These are phyloP conservation scores for Ametastegia equiseti DNA, from an alignment of 2,888 invertebrate genomes.

Conservation along the genomic window DNA sequence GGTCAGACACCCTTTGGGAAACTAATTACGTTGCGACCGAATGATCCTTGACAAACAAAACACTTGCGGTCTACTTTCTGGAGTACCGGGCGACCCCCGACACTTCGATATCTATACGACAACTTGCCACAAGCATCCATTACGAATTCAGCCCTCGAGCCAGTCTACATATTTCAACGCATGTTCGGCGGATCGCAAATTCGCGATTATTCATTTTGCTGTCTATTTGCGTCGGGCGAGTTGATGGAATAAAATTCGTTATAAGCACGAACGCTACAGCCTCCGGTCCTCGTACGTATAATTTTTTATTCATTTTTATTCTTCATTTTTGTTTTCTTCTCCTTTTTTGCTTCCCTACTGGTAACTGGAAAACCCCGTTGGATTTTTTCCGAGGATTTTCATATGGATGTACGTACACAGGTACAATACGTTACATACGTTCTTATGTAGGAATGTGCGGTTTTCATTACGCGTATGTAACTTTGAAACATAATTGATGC, in stretches of 20 bases:
- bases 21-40: slow-evolving; percentile 45
- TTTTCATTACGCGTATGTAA: neutral
- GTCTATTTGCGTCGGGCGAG: neutral
- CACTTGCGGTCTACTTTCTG: slow-evolving; percentile 2
- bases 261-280: neutral
- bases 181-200: too few relatives aligned
- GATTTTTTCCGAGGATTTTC: too few relatives aligned
- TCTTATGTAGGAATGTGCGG: neutral
- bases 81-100: neutral
- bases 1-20: neutral
- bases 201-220: neutral
- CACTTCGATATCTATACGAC: neutral
- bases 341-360: too few relatives aligned
- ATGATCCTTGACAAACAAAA: slow-evolving; percentile 43
- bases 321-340: neutral
- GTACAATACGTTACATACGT: too few relatives aligned
- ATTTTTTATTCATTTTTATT: neutral
- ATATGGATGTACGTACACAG: too few relatives aligned
- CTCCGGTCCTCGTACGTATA: neutral
- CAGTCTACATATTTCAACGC: too few relatives aligned
- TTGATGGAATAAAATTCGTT: neutral
- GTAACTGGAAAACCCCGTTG: too few relatives aligned
- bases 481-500: slow-evolving; percentile 1
- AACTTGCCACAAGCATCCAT: neutral
- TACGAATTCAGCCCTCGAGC: too few relatives aligned